phyloP scores from a whole-genome alignment of 2,888 invertebrate species.

The Polydesmus complanatus region DNA sequence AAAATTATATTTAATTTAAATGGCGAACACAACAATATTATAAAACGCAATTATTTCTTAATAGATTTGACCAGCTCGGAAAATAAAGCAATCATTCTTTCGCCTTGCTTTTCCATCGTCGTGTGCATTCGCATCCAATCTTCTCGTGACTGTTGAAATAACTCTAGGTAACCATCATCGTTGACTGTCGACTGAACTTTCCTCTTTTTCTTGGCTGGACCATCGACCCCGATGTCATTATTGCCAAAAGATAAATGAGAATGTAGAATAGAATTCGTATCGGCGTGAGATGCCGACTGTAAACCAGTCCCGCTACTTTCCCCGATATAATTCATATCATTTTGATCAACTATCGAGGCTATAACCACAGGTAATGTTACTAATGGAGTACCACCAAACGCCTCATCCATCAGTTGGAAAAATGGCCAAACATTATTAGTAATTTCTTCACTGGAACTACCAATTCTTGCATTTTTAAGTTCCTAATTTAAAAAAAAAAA shows the following conservation, averaged over 20 bases:
- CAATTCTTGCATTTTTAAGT: conserved; percentile 7
- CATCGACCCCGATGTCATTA: not conserved
- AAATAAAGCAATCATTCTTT: conserved; percentile 2
- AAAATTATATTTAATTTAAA: too few relatives aligned
- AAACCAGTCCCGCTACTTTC: not conserved
- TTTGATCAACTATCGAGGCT: conserved; percentile 3
- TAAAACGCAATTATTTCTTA: conserved; percentile 3
- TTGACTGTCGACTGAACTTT: not conserved
- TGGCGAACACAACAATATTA: not conserved
- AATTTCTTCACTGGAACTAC: conserved; percentile 1
- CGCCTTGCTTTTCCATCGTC: conserved; percentile 7
- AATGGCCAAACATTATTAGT: not conserved
- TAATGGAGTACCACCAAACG: not conserved
- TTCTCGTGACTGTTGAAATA: conserved; percentile 4
- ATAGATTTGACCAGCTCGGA: conserved; percentile 4
- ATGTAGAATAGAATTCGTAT: not conserved
- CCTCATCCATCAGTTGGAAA: conserved; percentile 9
- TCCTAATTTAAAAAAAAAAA: conserved; percentile 2
- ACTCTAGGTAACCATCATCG: conserved; percentile 7
- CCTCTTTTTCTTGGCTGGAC: conserved; percentile 1
- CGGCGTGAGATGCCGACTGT: not conserved
- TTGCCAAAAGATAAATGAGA: not conserved
- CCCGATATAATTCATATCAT: not conserved
- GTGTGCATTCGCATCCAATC: conserved; percentile 7
- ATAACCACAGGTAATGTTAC: conserved; percentile 10